These are phyloP conservation scores for Mastomys coucha DNA, from an alignment of 2,113 vertebrate genomes.

Conservation along the genomic window DNA sequence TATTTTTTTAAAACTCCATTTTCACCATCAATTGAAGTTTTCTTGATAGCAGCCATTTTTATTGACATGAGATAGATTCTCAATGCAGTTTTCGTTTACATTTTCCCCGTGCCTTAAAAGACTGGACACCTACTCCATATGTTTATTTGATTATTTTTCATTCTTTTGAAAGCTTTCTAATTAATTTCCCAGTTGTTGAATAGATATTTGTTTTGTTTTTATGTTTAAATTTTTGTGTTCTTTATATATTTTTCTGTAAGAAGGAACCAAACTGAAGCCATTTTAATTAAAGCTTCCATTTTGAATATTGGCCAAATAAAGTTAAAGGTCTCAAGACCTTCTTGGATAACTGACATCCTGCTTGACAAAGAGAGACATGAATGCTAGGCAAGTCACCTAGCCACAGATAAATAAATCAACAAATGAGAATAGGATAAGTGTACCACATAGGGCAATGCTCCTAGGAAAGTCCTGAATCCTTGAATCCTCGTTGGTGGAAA, in stretches of 20 bases:
- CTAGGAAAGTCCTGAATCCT: no score
- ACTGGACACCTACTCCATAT: no score
- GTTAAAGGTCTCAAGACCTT: no score
- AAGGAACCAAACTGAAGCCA: no score
- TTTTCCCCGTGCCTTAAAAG: not conserved
- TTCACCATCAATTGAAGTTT: not conserved
- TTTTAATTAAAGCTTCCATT: no score
- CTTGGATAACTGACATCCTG: no score
- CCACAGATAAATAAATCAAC: not conserved
- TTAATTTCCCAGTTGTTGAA: not conserved
- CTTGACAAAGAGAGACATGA: no score
- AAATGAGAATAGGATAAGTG: not conserved
- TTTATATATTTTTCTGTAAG: not conserved
- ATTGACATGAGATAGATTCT: not conserved
- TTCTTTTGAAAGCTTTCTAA: not conserved
- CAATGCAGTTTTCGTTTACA: not conserved
- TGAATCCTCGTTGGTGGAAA: no score
- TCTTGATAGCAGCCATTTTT: not conserved
- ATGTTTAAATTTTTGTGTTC: not conserved
- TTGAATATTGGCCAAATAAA: no score
- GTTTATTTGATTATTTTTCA: not conserved
- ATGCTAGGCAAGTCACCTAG: not conserved
- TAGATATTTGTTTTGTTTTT: not conserved
- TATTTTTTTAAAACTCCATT: not conserved
- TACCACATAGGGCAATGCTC: not conserved